Base-by-base conservation (phyloP, 2,888 invertebrate species). In the Oscheius myriophilus region DNA sequence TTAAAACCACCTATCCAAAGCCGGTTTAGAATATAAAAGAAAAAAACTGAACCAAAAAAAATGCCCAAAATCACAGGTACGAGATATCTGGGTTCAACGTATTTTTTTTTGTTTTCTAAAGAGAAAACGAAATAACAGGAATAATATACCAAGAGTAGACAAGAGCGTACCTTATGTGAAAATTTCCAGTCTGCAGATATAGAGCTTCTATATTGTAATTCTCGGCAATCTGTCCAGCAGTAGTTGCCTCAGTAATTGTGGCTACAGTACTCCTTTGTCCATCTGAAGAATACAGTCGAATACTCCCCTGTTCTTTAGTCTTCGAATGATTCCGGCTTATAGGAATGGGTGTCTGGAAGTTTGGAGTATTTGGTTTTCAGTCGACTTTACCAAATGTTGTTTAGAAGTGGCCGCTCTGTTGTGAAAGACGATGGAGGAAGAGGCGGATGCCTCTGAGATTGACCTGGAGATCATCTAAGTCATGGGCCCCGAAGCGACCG, bases 241-340 rank as follows among this genome's bases (percentile, higher is more conserved):
- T 67, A 12, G 67, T 67, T 23, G 14, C n/a, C 2, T 52, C 41
- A 25, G 59, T 67, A 25, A 67, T 21, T 14, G 59, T 67, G 25
- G 52, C 67, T 7, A 67, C 54, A 6, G 77, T 75, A 26, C 75
- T 75, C 49, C 77, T 23, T 21, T 77, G 68, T 3, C 75, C 74
- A 52, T 77, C 77, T 1, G 72, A 71, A 11, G 77, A 77, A 49
- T 75, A 75, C 11, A 77, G 57, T 33, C 77, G 57, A 6, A 76
- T 65, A 9, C 45, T 46, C 45, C 65, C 65, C 54, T 61, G 46
- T 2, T 61, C 61, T 33, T 61, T 61, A 3, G 25, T 49, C 26
- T 33, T 46, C 2, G 33, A 33, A 33, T 33, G 33, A 33, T 33
- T 33, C 4, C 33, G 33, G 33, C 33, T 33, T 33, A 33, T 33